A percentile compares a stretch with the other conserved stretches of the same genome.
phyloP scores from a whole-genome alignment of 2,797 vertebrate species.

The Acipenser transmontanus region DNA sequence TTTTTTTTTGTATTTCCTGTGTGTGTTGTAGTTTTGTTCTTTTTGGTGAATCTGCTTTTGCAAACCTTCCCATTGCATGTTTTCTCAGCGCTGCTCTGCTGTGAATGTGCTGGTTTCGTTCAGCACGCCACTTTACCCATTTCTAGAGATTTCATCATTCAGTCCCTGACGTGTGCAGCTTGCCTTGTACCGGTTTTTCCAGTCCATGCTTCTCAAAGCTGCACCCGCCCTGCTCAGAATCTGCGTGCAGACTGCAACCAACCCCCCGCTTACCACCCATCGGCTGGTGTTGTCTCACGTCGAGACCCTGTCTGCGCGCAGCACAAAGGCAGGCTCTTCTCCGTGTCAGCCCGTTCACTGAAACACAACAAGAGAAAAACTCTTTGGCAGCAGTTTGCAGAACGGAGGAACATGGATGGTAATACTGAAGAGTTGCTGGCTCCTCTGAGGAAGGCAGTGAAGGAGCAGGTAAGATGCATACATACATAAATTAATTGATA shows the following conservation, averaged over 20 bases:
- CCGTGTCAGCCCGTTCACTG: slow-evolving; percentile 37
- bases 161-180: slow-evolving; percentile 12
- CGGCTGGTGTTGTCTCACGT: slow-evolving; percentile 27
- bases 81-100: background rate
- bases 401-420: slow-evolving; percentile 61
- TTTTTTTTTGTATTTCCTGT: too few relatives aligned
- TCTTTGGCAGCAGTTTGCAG: slow-evolving; percentile 44
- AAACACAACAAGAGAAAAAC: slow-evolving; percentile 42
- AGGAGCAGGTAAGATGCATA: slow-evolving; percentile 72
- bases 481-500: too few relatives aligned
- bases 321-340: slow-evolving; percentile 38
- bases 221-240: slow-evolving; percentile 57
- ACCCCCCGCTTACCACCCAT: slow-evolving; percentile 30
- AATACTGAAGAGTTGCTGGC: slow-evolving; percentile 79
- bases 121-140: slow-evolving; percentile 32
- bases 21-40: background rate
- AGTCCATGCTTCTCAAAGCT: slow-evolving; percentile 57
- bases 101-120: slow-evolving; percentile 44
- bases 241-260: slow-evolving; percentile 35
- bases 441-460: slow-evolving; percentile 82
- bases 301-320: slow-evolving; percentile 28
- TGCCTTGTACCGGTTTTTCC: slow-evolving; percentile 28
- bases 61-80: background rate
- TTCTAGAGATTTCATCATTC: slow-evolving; percentile 68
- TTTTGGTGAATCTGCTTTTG: background rate